These are phyloP conservation scores for Hydraecia micacea DNA, from an alignment of 2,888 invertebrate genomes.

Conservation along the genomic window DNA sequence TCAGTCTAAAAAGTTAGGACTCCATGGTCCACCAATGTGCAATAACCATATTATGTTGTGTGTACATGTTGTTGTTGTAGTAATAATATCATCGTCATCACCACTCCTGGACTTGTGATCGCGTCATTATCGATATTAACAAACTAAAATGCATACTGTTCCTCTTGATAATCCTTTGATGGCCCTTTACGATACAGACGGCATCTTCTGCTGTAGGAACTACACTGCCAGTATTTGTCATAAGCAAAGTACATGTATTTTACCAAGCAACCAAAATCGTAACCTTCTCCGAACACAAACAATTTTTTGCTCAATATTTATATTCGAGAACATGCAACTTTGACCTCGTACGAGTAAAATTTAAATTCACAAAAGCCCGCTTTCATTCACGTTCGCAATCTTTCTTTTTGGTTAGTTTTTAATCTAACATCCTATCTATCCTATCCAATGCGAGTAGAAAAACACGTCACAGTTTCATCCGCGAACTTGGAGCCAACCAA, in stretches of 20 bases:
- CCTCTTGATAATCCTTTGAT: neutral
- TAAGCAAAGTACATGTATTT: neutral
- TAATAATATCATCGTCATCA: no score
- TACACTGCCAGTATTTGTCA: neutral
- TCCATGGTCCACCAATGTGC: neutral
- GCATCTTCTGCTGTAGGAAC: neutral
- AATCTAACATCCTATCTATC: slow-evolving; percentile 48
- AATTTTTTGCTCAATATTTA: slow-evolving; percentile 31
- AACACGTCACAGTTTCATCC: slow-evolving; percentile 55
- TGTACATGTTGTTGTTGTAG: neutral
- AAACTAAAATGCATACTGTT: neutral
- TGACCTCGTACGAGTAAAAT: slow-evolving; percentile 51
- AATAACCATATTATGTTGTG: no score
- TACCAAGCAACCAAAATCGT: slow-evolving; percentile 15
- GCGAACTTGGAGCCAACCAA: slow-evolving; percentile 68
- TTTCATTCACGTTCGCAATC: slow-evolving; percentile 30
- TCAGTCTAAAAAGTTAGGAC: neutral
- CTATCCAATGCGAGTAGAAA: slow-evolving; percentile 32
- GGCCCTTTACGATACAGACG: neutral
- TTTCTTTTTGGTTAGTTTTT: slow-evolving; percentile 57
- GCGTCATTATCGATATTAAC: neutral
- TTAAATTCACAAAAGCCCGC: slow-evolving; percentile 63
- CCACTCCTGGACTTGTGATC: neutral
- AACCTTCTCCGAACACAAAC: slow-evolving; percentile 16
- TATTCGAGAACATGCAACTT: slow-evolving; percentile 30